Base-by-base conservation (phyloP, 35 echinoderm and acorn worm genomes). In the Amphiura filiformis region DNA sequence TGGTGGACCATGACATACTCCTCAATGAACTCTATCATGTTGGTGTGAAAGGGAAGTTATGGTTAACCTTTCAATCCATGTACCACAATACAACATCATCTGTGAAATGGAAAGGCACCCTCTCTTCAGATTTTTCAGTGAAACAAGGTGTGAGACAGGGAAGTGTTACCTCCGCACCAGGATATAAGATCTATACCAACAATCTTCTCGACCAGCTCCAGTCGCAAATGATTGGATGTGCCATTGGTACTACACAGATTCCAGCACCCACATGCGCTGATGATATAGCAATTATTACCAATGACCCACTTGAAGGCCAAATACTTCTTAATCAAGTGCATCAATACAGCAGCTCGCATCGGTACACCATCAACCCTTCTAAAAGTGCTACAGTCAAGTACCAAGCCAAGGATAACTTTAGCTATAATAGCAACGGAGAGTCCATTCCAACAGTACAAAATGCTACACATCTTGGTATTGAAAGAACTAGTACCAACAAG, bases 111-210 rank as follows among this genome's bases (percentile, higher is more conserved):
- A 70, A 70, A 26, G 26, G 26, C 28, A 70, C 4, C 61, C 28
- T 70, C 61, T 70, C 61, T 70, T 26, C 61, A 18, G 17, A 70
- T 1, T 70, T n/a, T 47, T 4, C 15, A 2, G 61, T 70, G 1
- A 70, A 70, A 52, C 61, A 11, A 70, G 61, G 61, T 70, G 61
- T 70, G 61, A 70, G 61, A n/a, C 61, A 70, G 26, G 61, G 61
- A 52, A 23, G 61, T 26, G 61, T 70, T 70, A 70, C 61, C 26
- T 70, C 61, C 26, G 61, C 61, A 15, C 61, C 61, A 70, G 61
- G 17, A 2, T 15, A 70, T 70, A 70, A 11, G 28, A 30, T 70
- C 17, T 70, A 70, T 30, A 70, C 61, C 28, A 70, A 70, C 26
- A 70, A 70, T 70, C 61, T 70, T 15, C 61, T 70, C 28, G 26